Evolutionary conservation across 1,140 invertebrate species (phyloP), one percentile per base, ranked within the genome.

Genomic region (Calliphora vicina): DNA sequence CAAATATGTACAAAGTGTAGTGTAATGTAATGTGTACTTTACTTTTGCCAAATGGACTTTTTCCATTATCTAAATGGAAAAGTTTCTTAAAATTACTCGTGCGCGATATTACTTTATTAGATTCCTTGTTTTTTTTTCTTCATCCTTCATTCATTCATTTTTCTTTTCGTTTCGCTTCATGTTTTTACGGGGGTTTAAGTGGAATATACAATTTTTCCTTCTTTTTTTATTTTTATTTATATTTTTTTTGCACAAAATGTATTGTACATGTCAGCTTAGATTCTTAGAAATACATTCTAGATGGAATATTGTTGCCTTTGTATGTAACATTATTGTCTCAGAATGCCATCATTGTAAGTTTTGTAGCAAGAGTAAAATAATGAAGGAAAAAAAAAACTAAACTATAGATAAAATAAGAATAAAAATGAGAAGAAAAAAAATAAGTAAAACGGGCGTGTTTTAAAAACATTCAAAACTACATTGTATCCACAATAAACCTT

Each of bases 41-140:
- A 29, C 35, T 12, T 78, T 81, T 81, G 80, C 26, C 76, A 88
- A 89, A 89, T 89, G 88, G 88, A 86, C 88, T 89, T 89, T 89
- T 89, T 89, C 88, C 88, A 89, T 89, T 89, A 89, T 86, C 88
- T 87, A 89, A 89, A 89, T 89, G 87, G 87, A 88, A 89, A 89
- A 89, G 45, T 45, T 15, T 26, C 83, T 45, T 78, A 71, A 74
- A 83, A 83, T 82, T 83, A 82, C 80, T 84, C 83, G 67, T 81
- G 80, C 61, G 26, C 71, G 42, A 29, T 74, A 83, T 74, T 83
- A 71, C 83, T 83, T 80, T 83, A 83, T 83, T 83, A 78, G 74
- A 43, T 78, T 43, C 42, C 20, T 78, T 78, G 13, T 45, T 78
- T 20, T 20, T 45, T 45, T 43, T 78, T 78, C 42, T 78, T 23